These are phyloP conservation scores for Sinonovacula constricta DNA, from an alignment of 1,140 invertebrate species.

Conservation along the genomic window DNA sequence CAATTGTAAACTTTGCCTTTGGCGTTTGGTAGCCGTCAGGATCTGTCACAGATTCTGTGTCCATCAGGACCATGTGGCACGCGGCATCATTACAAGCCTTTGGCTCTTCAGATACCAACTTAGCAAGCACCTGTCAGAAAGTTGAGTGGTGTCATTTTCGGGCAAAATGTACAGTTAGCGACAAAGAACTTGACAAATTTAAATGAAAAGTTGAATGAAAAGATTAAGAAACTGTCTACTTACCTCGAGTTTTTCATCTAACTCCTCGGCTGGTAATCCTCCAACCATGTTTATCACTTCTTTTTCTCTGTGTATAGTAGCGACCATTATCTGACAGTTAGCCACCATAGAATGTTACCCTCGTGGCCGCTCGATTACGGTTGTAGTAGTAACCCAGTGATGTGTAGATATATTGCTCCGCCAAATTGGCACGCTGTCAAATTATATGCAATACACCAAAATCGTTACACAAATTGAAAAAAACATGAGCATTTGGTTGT, in stretches of 20 bases:
- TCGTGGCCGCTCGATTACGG: too few relatives aligned
- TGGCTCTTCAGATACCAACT: conserved; percentile 8
- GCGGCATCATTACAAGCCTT: conserved; percentile 1
- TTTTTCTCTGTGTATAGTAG: not conserved
- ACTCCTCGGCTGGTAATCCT: not conserved
- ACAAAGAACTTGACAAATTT: not conserved
- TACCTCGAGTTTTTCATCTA: conserved; percentile 13
- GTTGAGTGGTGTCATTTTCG: conserved; percentile 38
- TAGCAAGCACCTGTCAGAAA: conserved; percentile 35
- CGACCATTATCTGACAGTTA: not conserved
- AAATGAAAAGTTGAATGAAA: conserved; percentile 31
- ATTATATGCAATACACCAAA: too few relatives aligned
- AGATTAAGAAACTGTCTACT: not conserved
- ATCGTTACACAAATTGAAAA: too few relatives aligned
- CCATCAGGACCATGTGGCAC: conserved; percentile 28
- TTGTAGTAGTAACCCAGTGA: not conserved
- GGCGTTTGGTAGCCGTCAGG: too few relatives aligned
- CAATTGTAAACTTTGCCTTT: too few relatives aligned
- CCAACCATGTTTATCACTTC: conserved; percentile 11
- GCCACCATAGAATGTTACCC: conserved; percentile 20
- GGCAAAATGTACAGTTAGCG: too few relatives aligned
- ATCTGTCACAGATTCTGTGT: too few relatives aligned
- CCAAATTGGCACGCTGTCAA: too few relatives aligned
- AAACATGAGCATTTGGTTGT: too few relatives aligned
- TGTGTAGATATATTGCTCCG: not conserved